A percentile compares a stretch with the other conserved stretches of the same genome.
Evolutionary conservation across 1,140 invertebrate species (phyloP).

Genomic region (Drosophila novamexicana): DNA sequence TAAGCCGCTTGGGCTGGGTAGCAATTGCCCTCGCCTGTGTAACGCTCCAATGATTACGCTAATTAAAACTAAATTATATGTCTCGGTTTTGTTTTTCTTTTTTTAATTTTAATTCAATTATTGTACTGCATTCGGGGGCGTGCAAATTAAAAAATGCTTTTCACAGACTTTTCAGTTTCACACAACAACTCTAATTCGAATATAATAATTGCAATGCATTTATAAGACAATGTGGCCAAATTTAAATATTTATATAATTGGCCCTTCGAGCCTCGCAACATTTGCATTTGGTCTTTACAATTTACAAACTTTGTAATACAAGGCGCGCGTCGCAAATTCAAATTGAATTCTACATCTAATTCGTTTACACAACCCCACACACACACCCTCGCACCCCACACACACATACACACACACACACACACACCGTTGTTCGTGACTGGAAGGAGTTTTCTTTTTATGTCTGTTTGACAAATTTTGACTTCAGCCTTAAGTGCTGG

Average conservation of each 20-base stretch:
- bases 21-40: conserved; percentile 24
- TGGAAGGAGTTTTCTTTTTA: conserved; percentile 13
- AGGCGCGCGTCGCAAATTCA: conserved; percentile 29
- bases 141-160: conserved; percentile 46
- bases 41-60: conserved; percentile 58
- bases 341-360: conserved; percentile 62
- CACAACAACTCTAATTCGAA: conserved; percentile 41
- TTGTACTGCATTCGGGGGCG: conserved; percentile 5
- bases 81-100: conserved; percentile 19
- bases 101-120: conserved; percentile 27
- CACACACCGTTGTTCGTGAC: neutral
- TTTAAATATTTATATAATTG: conserved; percentile 81
- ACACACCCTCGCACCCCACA: neutral
- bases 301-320: conserved; percentile 19
- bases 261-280: conserved; percentile 26
- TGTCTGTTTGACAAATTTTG: conserved; percentile 6
- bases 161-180: conserved; percentile 23
- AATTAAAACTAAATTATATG: conserved; percentile 76
- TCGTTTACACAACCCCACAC: conserved; percentile 49
- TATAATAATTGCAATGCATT: conserved; percentile 50
- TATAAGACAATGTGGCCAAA: conserved; percentile 36
- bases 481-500: conserved; percentile 15
- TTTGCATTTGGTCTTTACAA: conserved; percentile 44
- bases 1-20: conserved; percentile 57
- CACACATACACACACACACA: neutral